phyloP scores from a whole-genome alignment of 1,140 invertebrate genomes.

The Sminthurides bifidus region DNA sequence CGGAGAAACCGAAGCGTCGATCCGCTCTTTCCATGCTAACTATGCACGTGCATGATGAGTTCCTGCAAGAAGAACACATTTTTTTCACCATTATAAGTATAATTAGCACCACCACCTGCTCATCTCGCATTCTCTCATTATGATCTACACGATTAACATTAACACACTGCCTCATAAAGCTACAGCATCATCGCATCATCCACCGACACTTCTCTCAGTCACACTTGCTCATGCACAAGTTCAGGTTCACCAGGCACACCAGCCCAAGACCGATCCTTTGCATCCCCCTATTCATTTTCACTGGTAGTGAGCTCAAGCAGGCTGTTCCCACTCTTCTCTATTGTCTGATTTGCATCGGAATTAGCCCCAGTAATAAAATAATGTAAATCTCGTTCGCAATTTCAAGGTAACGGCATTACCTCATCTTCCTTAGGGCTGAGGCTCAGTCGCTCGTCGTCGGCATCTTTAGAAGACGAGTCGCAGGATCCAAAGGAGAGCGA shows the following conservation, averaged over 20 bases:
- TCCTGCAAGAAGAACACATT: constrained; percentile 12
- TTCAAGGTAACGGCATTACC: neutral
- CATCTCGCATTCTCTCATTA: neutral
- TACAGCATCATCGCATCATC: neutral
- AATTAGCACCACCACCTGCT: neutral
- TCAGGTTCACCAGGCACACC: too few relatives aligned
- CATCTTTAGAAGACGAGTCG: too few relatives aligned
- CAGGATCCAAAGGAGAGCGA: too few relatives aligned
- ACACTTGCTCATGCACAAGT: too few relatives aligned
- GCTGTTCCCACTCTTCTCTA: too few relatives aligned
- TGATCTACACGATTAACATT: neutral
- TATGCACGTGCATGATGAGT: constrained; percentile 19
- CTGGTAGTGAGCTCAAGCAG: too few relatives aligned
- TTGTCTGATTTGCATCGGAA: too few relatives aligned
- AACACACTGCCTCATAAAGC: neutral
- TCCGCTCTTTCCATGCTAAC: constrained; percentile 35
- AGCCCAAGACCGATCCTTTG: too few relatives aligned
- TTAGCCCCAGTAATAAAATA: constrained; percentile 4
- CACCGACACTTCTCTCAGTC: constrained; percentile 17
- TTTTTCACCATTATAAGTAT: neutral
- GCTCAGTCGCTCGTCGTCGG: neutral
- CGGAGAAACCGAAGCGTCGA: constrained; percentile 42
- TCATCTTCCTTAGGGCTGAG: neutral
- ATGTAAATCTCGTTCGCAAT: neutral
- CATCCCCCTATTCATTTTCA: too few relatives aligned